phyloP scores from a whole-genome alignment of 1,140 invertebrate species.

The Thereuonema tuberculata region DNA sequence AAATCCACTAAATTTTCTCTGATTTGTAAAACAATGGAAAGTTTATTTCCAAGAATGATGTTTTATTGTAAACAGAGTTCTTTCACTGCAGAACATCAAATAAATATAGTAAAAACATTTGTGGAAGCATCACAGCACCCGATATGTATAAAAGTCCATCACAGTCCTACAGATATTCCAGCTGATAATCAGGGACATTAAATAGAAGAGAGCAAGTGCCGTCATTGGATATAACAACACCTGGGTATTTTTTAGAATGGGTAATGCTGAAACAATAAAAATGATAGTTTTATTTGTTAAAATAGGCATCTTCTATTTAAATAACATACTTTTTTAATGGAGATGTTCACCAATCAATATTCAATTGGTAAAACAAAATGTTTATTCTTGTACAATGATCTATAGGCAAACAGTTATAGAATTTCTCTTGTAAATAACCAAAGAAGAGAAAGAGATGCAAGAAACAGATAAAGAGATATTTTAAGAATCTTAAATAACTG shows the following conservation, averaged over 20 bases:
- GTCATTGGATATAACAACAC: conserved; percentile 76
- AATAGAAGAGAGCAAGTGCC: conserved; percentile 57
- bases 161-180: conserved; percentile 34
- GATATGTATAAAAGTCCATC: conserved; percentile 3
- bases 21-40: not conserved
- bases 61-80: not conserved
- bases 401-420: no score
- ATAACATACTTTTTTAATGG: no score
- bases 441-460: no score
- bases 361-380: no score
- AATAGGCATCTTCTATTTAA: no score
- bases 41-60: not conserved
- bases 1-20: not conserved
- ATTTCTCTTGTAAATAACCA: no score
- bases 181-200: conserved; percentile 50
- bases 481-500: no score
- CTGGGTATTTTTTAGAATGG: conserved; percentile 76
- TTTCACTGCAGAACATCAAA: not conserved
- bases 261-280: conserved; percentile 51
- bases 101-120: not conserved
- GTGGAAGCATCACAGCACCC: conserved; percentile 15
- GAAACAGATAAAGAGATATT: no score
- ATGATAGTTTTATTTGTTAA: not conserved
- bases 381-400: no score
- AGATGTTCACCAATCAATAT: no score